Conservation (phyloP, 1,140 invertebrate species). For the Latrodectus geometricus region DNA sequence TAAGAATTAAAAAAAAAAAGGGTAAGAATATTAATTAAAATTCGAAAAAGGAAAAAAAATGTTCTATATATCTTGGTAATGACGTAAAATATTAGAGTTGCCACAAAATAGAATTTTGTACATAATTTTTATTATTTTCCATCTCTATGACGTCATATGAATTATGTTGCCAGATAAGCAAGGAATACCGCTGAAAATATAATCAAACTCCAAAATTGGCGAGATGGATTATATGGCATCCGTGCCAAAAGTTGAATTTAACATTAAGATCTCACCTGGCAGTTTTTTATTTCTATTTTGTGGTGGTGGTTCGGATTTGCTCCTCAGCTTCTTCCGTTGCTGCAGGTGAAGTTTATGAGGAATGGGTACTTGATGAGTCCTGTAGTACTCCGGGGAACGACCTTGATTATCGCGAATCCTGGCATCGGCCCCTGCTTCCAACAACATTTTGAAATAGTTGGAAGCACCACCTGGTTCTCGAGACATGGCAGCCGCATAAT, state of each 20-base stretch:
- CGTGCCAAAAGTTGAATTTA: neutral
- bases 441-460: constrained; percentile 77
- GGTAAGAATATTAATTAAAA: no score
- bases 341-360: constrained; percentile 38
- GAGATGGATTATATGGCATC: no score
- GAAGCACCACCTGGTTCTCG: constrained; percentile 66
- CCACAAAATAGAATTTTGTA: no score
- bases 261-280: constrained; percentile 10
- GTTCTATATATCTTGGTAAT: no score
- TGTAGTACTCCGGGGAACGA: constrained; percentile 83
- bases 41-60: no score
- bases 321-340: constrained; percentile 65
- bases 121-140: no score
- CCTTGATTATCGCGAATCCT: constrained; percentile 74
- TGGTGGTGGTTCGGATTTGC: constrained; percentile 76
- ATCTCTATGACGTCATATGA: no score
- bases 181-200: no score
- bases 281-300: constrained; percentile 19
- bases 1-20: no score
- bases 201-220: no score
- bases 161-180: no score
- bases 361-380: constrained; percentile 71
- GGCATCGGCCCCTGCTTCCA: constrained; percentile 82
- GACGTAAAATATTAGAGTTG: no score
- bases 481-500: constrained; percentile 83